Evolutionary conservation across 2,888 invertebrate species (phyloP), one percentile per base, ranked within the genome.

Genomic region (Masnerella sp.): DNA sequence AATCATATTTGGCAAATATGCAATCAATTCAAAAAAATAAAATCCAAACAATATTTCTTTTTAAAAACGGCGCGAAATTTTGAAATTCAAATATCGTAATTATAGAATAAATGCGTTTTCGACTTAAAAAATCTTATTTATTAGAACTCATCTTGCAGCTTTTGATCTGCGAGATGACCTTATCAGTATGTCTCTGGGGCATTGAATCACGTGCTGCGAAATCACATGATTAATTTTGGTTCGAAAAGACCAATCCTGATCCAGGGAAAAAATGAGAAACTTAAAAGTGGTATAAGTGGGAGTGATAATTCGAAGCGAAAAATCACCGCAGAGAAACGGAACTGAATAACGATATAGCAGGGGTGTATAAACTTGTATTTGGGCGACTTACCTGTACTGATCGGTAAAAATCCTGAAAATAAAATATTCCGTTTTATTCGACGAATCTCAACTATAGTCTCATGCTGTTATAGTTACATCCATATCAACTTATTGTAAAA

Each of bases 361-460:
- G 45, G 45, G 47, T 47, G 62, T 73, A 75, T 78, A 75, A 83
- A 64, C 11, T 58, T 70, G 65, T 80, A 77, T 79, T 80, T 74
- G 78, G 80, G 76, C 78, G 72, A 83, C 85, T 85, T 85, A 85
- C 85, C 85, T 84, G 84, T 84, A 85, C 78, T 84, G 85, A 82
- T 85, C 85, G 82, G 85, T 83, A 83, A 85, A 85, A 81, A 85
- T 84, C 84, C 85, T 85, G 85, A 85, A 85, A 85, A 84, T 82
- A 82, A 85, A 77, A 85, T 82, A 82, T 65, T 22, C 34, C 70
- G 68, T 78, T 84, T 85, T 83, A 85, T 83, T 85, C 79, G 76
- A 80, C 80, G 79, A 79, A 62, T 80, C 78, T 78, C 69, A 80
- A 79, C 81, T 79, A 77, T 75, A 69, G 64, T 64, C 59, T 52